Percentiles rank a stretch among this genome's conserved stretches.
These are phyloP conservation scores for Megaustenia siamemsis DNA, from an alignment of 2,888 invertebrate species.

Conservation along the genomic window DNA sequence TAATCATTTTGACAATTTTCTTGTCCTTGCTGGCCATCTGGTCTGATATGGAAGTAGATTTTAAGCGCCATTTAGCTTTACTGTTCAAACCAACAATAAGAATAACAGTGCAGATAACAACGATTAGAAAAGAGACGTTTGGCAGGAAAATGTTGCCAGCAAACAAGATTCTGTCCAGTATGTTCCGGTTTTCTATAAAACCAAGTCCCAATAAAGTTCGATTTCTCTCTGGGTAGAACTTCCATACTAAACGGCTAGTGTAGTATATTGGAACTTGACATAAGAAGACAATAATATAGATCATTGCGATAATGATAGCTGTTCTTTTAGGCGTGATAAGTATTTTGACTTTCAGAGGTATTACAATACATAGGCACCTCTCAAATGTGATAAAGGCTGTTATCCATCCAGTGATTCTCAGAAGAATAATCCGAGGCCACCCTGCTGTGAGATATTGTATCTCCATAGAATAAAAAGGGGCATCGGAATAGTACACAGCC, in stretches of 20 bases:
- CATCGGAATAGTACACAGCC: neutral
- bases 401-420: constrained; percentile 33
- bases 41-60: neutral
- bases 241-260: constrained; percentile 31
- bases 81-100: constrained; percentile 10
- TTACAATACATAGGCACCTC: constrained; percentile 23
- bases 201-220: constrained; percentile 15
- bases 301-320: neutral
- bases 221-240: constrained; percentile 20
- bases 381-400: constrained; percentile 37
- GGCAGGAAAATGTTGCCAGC: constrained; percentile 5
- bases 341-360: constrained; percentile 38
- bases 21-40: constrained; percentile 24
- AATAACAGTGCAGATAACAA: constrained; percentile 31
- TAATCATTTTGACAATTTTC: constrained; percentile 33
- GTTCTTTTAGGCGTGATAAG: constrained; percentile 5
- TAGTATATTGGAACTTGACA: constrained; percentile 14
- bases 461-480: constrained; percentile 15
- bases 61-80: constrained; percentile 26
- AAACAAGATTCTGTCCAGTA: neutral
- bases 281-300: neutral
- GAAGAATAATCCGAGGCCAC: constrained; percentile 5
- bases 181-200: constrained; percentile 12
- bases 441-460: constrained; percentile 23
- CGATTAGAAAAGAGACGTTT: constrained; percentile 9